A percentile compares a stretch with the other conserved stretches of the same genome.
Conservation (phyloP, 2,797 vertebrate genomes). For the Phyllotis vaccarum region DNA sequence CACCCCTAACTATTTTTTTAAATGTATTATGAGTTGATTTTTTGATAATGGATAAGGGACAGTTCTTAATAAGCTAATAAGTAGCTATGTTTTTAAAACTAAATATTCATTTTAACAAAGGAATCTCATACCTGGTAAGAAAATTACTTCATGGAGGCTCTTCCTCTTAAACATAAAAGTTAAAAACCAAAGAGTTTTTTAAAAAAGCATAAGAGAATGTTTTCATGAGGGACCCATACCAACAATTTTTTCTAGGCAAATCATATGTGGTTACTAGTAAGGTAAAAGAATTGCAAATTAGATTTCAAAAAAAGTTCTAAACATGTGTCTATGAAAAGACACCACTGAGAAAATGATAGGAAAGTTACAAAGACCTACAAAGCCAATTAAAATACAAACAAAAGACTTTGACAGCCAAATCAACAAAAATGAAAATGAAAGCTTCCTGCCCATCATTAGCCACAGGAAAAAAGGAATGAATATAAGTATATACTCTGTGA, state of each 20-base stretch:
- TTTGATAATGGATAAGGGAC: neutral
- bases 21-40: neutral
- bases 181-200: conserved; percentile 25
- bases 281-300: conserved; percentile 45
- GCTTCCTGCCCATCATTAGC: neutral
- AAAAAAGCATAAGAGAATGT: neutral
- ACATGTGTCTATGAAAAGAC: conserved; percentile 3
- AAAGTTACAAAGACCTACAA: conserved; percentile 11
- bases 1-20: neutral
- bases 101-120: conserved; percentile 22
- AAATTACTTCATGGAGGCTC: neutral
- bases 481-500: neutral
- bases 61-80: neutral
- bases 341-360: conserved; percentile 35
- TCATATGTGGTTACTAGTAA: conserved; percentile 1
- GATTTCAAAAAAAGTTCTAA: conserved; percentile 26
- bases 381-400: conserved; percentile 22
- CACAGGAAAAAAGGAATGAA: conserved; percentile 23
- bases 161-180: conserved; percentile 32
- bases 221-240: neutral
- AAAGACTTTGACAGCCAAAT: conserved; percentile 35
- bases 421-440: conserved; percentile 57
- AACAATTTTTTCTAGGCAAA: conserved; percentile 27
- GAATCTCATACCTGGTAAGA: neutral
- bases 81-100: neutral